Conservation (phyloP, 2,888 invertebrate genomes). For the Drosophila nigricruria region DNA sequence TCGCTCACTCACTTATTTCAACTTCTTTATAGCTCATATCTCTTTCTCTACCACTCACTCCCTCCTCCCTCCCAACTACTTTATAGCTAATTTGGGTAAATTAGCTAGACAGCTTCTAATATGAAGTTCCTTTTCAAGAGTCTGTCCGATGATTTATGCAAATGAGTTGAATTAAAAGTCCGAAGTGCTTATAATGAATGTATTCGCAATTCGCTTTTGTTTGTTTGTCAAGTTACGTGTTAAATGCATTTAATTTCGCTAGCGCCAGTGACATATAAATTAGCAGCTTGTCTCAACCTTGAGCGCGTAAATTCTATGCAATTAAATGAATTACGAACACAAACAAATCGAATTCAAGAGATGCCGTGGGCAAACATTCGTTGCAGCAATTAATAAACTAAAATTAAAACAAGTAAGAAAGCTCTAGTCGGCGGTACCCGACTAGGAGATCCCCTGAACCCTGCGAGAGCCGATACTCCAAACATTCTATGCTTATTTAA, state of each 20-base stretch:
- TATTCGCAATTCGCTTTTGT: slow-evolving; percentile 31
- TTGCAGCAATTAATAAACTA: slow-evolving; percentile 74
- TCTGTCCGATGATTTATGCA: slow-evolving; percentile 48
- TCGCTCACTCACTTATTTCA: not conserved
- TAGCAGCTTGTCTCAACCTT: slow-evolving; percentile 70
- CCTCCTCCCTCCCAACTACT: slow-evolving; percentile 11
- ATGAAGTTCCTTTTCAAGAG: slow-evolving; percentile 14
- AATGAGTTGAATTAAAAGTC: slow-evolving; percentile 72
- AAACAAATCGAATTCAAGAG: slow-evolving; percentile 21
- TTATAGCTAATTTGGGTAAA: slow-evolving; percentile 65
- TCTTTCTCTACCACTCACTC: no score
- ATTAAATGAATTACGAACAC: slow-evolving; percentile 72
- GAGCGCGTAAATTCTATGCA: slow-evolving; percentile 71
- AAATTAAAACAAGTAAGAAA: no score
- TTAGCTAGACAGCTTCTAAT: slow-evolving; percentile 27
- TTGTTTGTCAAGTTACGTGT: slow-evolving; percentile 63
- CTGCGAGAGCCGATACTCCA: no score
- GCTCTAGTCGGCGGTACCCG: no score
- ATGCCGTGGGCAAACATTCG: slow-evolving; percentile 56
- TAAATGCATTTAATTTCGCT: slow-evolving; percentile 80
- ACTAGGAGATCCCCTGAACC: no score
- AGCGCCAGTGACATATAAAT: slow-evolving; percentile 80
- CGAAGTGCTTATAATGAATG: slow-evolving; percentile 40
- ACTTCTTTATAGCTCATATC: slow-evolving; percentile 54
- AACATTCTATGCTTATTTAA: no score